These are phyloP conservation scores for Cercopithecus mona DNA, from an alignment of 2,113 vertebrate species.

Conservation along the genomic window DNA sequence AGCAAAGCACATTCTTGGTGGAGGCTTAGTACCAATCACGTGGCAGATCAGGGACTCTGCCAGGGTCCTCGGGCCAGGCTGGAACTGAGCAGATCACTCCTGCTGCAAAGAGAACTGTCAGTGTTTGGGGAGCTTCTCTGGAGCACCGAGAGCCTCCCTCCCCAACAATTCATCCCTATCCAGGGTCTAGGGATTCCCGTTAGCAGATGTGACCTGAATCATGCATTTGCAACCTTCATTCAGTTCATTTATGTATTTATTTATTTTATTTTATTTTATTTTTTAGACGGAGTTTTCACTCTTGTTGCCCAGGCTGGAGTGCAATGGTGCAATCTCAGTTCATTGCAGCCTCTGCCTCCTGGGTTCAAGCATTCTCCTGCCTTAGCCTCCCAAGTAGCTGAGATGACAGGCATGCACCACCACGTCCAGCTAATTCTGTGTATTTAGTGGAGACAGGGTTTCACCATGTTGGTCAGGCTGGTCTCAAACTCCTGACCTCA, in stretches of 20 bases:
- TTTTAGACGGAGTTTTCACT: too few relatives aligned
- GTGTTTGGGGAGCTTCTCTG: not conserved
- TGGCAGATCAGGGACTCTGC: constrained; percentile 65
- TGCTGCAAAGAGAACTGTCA: not conserved
- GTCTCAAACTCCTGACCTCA: too few relatives aligned
- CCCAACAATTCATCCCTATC: not conserved
- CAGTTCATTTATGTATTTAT: not conserved
- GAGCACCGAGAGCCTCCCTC: not conserved
- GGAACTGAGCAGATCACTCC: not conserved
- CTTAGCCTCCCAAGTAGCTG: too few relatives aligned
- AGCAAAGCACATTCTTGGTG: constrained; percentile 66
- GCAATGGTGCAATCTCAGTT: too few relatives aligned
- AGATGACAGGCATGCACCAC: too few relatives aligned
- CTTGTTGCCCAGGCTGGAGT: too few relatives aligned
- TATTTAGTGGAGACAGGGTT: too few relatives aligned
- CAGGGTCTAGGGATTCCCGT: not conserved
- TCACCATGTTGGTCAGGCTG: too few relatives aligned
- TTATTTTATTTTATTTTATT: too few relatives aligned
- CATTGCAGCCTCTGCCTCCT: too few relatives aligned
- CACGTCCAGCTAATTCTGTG: too few relatives aligned
- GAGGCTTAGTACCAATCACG: constrained; percentile 52
- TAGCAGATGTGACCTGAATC: not conserved
- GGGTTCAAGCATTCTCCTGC: too few relatives aligned
- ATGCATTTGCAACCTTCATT: not conserved
- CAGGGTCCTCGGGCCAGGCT: constrained; percentile 28